Base-by-base conservation (phyloP, 2,888 invertebrate genomes). In the Euplexia lucipara region DNA sequence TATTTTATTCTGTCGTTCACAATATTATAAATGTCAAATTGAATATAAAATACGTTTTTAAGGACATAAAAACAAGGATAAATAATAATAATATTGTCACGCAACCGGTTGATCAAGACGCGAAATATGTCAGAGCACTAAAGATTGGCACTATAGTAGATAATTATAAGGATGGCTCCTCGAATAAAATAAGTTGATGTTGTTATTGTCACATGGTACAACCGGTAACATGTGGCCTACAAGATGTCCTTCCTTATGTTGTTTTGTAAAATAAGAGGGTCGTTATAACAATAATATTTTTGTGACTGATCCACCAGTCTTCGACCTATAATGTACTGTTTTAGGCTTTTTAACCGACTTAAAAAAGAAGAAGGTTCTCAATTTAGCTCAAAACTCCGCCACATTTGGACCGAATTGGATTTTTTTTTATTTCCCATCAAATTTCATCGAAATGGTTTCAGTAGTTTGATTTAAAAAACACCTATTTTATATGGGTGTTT, bases 21-120 rank as follows among this genome's bases (percentile, higher is more conserved):
- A n/a, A n/a, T 34, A 41, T 32, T 7, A 16, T 30, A 5, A 9
- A 22, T 37, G 20, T 37, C 16, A 53, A 35, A 1, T 62, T 32
- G 16, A 18, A 26, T 10, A 53, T 44, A 54, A 30, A 68, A 45
- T 4, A 26, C 7, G 22, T 30, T 37, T 35, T 35, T 18, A 10
- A 35, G 3, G 22, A 20, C 30, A 8, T 30, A 18, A 7, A 49
- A 48, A 70, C 18, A 6, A 39, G 34, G 20, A 49, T 37, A 71
- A 49, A 54, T 16, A 3, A 39, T 30, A 32, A 18, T n/a, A 14
- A 5, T 56, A 20, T 32, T 54, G n/a, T 47, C 14, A 42, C 12
- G 12, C 6, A 49, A 60, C 60, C 20, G 20, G 54, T 75, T 56
- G 0, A 3, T 32, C 68, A 41, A 45, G 49, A 26, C 37, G 8